Base-by-base conservation (phyloP, 2,888 invertebrate species). In the Hyalella azteca region DNA sequence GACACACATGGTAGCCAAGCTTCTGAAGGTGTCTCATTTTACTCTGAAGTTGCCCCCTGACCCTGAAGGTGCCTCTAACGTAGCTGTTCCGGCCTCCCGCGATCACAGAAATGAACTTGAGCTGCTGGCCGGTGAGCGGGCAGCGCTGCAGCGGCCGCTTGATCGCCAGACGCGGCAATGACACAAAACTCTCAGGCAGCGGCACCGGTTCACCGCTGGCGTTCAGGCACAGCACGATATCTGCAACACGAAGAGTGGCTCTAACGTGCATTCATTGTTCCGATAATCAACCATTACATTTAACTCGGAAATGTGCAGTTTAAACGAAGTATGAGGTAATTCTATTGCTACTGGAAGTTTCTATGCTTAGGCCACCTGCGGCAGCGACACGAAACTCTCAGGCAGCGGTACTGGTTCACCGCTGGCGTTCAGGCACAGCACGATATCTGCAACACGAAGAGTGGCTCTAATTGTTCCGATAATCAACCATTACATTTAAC, bases 1-100 rank as follows among this genome's bases (percentile, higher is more conserved):
- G 41, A 78, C 87, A 80, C 19, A 88, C 87, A 19, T 81, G 86
- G 78, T 88, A 89, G 59, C 89, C 89, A 73, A 94, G 87, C 77
- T 89, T 87, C 85, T 88, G 86, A 26, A 94, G 88, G 86, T 93
- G 93, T 80, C 91, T 89, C 19, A 92, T 83, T 88, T 93, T 93
- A 86, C 90, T 88, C n/a, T 88, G 86, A 81, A 91, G 89, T 29
- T 89, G 88, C 15, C 94, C 94, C 54, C 91, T 90, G 11, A 90
- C 89, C 39, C 86, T 87, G 45, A 88, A 86, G 26, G 89, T 89
- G 39, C 90, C 89, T 77, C 90, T 87, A 39, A 92, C 89, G 26
- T 90, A 89, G 84, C 90, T 90, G 88, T 93, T 93, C 89, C 91
- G 91, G 29, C 92, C 91, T 29, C 90, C 90, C 84, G 89, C 88